Conservation (phyloP, 2,113 vertebrate genomes). For the Tetrax tetrax region DNA sequence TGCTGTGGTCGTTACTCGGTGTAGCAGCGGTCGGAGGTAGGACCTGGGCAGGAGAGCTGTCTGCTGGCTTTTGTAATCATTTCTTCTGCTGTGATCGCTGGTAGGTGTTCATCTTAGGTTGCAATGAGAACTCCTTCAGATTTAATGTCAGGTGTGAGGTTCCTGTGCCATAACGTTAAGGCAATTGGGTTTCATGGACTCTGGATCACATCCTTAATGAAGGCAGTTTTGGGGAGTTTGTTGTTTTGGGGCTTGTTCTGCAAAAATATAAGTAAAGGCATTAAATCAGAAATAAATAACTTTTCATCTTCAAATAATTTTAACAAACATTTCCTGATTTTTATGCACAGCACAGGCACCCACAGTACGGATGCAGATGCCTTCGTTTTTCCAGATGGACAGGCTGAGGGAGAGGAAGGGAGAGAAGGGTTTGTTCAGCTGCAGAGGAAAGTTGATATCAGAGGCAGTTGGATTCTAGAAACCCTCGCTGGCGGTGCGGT, state of each 20-base stretch:
- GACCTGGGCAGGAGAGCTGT: not conserved
- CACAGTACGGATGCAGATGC: slow-evolving; percentile 3
- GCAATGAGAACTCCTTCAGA: not conserved
- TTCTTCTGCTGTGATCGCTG: not conserved
- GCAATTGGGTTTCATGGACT: not conserved
- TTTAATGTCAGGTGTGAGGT: not conserved
- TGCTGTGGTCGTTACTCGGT: not conserved
- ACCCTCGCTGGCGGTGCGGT: not conserved
- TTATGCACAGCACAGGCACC: not conserved
- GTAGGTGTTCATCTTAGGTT: not conserved
- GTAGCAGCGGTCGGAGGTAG: not conserved
- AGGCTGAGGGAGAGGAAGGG: slow-evolving; percentile 14
- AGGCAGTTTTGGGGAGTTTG: not conserved
- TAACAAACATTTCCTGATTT: not conserved
- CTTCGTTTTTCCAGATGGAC: slow-evolving; percentile 49
- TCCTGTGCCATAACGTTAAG: not conserved
- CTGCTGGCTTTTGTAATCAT: not conserved
- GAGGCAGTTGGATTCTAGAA: not conserved
- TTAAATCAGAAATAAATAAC: not conserved
- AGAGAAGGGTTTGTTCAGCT: slow-evolving; percentile 19
- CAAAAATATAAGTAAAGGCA: not conserved
- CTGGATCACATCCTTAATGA: not conserved
- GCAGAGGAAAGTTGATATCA: not conserved
- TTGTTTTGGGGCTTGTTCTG: not conserved
- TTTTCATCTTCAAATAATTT: not conserved